Conservation (phyloP, 2,888 invertebrate genomes). For the Trissolcus japonicus region DNA sequence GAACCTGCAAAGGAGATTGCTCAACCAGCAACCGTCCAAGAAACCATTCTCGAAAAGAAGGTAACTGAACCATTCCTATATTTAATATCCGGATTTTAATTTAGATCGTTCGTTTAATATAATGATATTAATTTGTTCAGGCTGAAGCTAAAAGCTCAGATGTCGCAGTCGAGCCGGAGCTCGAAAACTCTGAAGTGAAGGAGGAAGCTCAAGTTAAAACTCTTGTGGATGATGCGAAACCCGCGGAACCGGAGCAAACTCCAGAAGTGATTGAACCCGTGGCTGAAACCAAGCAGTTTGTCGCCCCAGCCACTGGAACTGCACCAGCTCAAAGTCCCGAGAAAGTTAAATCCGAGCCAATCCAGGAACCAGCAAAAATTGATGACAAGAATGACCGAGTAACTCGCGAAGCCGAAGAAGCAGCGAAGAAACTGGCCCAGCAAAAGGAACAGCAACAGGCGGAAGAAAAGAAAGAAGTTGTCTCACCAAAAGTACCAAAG, state of each 20-base stretch:
- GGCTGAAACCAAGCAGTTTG: conserved; percentile 30
- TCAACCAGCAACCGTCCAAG: conserved; percentile 35
- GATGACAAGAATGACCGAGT: conserved; percentile 68
- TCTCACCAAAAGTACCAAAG: conserved; percentile 64
- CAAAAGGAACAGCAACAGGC: conserved; percentile 22
- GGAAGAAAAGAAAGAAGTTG: conserved; percentile 61
- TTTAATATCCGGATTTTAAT: background rate
- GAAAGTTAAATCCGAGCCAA: conserved; percentile 48
- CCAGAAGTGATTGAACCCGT: conserved; percentile 57
- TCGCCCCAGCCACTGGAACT: background rate
- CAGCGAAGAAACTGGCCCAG: conserved; percentile 50
- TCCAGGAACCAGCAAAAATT: conserved; percentile 66
- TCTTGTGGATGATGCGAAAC: conserved; percentile 60
- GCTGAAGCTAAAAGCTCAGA: conserved; percentile 46
- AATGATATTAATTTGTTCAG: conserved; percentile 7
- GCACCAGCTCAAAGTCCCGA: conserved; percentile 8
- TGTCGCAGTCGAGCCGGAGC: conserved; percentile 14
- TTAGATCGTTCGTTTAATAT: background rate
- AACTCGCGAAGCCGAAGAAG: conserved; percentile 68
- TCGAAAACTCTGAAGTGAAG: conserved; percentile 2
- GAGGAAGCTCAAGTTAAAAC: conserved; percentile 60
- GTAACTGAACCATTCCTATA: conserved; percentile 8
- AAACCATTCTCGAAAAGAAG: conserved; percentile 43
- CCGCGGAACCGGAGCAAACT: conserved; percentile 60
- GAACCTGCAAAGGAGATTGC: conserved; percentile 18